Evolutionary conservation across 2,113 vertebrate genomes (phyloP).

Genomic region (Nothoprocta pentlandii): DNA sequence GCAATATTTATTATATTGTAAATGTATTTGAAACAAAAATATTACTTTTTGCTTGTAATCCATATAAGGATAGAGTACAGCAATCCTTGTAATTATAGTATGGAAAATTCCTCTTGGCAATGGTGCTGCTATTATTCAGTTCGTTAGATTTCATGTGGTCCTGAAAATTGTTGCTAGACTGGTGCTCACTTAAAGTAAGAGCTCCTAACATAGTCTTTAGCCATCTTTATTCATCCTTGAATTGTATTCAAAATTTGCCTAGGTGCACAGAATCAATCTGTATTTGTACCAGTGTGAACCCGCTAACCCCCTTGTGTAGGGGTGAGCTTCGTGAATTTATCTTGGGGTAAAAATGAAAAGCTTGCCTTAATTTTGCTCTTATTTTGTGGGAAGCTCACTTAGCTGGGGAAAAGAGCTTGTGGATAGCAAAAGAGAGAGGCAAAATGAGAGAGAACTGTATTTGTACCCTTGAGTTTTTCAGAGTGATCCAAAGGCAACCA

Average conservation of each 20-base stretch:
- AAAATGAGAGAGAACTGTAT: neutral
- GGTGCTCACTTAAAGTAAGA: constrained; percentile 29
- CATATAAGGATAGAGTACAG: neutral
- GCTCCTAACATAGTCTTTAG: neutral
- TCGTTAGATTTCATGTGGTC: constrained; percentile 25
- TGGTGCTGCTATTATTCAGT: neutral
- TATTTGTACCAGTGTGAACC: neutral
- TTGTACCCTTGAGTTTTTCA: neutral
- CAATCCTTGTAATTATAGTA: constrained; percentile 27
- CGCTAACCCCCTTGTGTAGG: neutral
- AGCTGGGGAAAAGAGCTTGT: neutral
- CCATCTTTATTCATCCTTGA: constrained; percentile 23
- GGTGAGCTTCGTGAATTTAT: neutral
- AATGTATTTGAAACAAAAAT: constrained; percentile 33
- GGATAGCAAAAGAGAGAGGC: neutral
- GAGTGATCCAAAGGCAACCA: neutral
- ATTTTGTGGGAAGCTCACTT: neutral
- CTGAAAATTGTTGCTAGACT: constrained; percentile 33
- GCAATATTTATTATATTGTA: constrained; percentile 35
- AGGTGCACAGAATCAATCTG: neutral
- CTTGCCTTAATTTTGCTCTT: neutral
- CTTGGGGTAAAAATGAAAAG: neutral
- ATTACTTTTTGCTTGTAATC: constrained; percentile 15
- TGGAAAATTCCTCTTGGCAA: constrained; percentile 15
- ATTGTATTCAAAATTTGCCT: constrained; percentile 8